Conservation (phyloP, 2,113 vertebrate genomes). For the Setophaga kirtlandii region DNA sequence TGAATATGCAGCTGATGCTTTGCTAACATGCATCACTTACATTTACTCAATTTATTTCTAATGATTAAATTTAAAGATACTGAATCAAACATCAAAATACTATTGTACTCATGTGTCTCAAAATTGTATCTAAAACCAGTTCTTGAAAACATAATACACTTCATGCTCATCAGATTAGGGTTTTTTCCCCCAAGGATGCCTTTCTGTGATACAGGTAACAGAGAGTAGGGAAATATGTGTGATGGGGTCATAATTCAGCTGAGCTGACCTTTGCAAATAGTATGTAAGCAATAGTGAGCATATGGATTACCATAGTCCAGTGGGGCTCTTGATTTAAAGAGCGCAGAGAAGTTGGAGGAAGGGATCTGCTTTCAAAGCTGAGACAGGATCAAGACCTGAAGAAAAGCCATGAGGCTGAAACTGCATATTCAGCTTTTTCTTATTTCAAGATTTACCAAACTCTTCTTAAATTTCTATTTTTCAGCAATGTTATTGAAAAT, state of each 20-base stretch:
- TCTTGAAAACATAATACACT: not conserved
- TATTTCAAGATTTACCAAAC: not conserved
- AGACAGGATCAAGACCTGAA: slow-evolving; percentile 6
- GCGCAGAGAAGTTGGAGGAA: slow-evolving; percentile 3
- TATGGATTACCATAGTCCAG: slow-evolving; percentile 58
- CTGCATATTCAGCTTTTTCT: not conserved
- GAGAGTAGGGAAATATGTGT: not conserved
- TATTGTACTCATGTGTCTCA: not conserved
- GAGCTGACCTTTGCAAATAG: slow-evolving; percentile 7
- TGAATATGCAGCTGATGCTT: not conserved
- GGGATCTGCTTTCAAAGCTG: slow-evolving; percentile 44
- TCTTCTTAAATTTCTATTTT: slow-evolving; percentile 33
- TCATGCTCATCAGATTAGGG: not conserved
- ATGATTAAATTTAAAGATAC: not conserved
- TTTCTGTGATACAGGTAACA: slow-evolving; percentile 10
- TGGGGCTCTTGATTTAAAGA: slow-evolving; percentile 47
- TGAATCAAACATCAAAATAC: not conserved
- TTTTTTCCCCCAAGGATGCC: not conserved
- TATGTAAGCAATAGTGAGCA: slow-evolving; percentile 5
- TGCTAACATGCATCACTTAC: not conserved
- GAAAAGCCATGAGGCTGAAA: slow-evolving; percentile 8
- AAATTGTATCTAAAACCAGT: not conserved
- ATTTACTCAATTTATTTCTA: not conserved
- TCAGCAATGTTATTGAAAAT: not conserved
- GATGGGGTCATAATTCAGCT: slow-evolving; percentile 4